Evolutionary conservation across 2,797 vertebrate genomes (phyloP), one percentile per base, ranked within the genome.

Genomic region (Paedocypris micromegethes): DNA sequence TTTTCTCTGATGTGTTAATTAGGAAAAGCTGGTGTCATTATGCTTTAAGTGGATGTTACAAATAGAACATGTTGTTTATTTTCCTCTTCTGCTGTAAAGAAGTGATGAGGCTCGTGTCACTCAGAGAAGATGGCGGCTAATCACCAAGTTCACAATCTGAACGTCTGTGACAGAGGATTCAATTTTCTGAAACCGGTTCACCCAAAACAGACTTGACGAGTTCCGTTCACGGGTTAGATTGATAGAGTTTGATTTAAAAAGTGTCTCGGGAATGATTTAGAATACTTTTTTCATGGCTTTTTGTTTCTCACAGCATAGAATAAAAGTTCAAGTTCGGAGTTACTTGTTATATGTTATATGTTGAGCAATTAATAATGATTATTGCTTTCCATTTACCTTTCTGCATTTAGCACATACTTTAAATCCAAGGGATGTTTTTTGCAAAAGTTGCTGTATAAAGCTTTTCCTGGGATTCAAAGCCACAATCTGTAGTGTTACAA

Each of bases 1-100:
- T 91, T 91, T 88, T 88, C 86, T 80, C 87, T 85, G 73, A 90
- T 77, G 89, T 91, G 90, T 89, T 91, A 91, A 91, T 89, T 88
- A 91, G 88, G 86, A 80, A 82, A 86, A 89, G 88, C 89, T 90
- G 89, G 88, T 91, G 89, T 91, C 90, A 90, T 89, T 90, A 87
- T 85, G 84, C 87, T 90, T 91, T 89, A 88, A 87, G 88, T 90
- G 87, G 87, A 89, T 90, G 88, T 90, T 88, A 86, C 88, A 89
- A 88, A 91, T 89, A 84, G 86, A 90, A 87, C 80, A 83, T 78
- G 73, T 79, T 80, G 77, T 79, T 80, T 85, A 79, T 83, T 83
- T 83, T 83, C 23, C 81, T 81, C 75, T 53, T 81, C 80, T 83
- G 61, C 85, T 86, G 81, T 80, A 83, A 75, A 78, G 75, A 85